Base-by-base conservation (phyloP, 2,797 vertebrate genomes). In the Hyperoplus immaculatus region DNA sequence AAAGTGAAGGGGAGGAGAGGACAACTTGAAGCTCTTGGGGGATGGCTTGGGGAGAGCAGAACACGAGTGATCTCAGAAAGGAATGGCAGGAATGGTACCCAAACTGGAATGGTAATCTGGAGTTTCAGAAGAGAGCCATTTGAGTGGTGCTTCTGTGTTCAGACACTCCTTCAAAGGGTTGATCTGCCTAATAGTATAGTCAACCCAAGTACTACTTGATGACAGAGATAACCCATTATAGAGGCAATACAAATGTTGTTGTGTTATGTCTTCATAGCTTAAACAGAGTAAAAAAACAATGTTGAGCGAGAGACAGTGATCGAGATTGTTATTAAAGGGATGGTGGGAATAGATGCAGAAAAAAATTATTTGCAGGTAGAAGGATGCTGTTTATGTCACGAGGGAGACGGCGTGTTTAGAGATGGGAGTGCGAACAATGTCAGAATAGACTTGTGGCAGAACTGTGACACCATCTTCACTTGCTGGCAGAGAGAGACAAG, bases 171-270 rank as follows among this genome's bases (percentile, higher is more conserved):
- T 43, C 38, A 80, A 59, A 49, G 39, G 47, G 49, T 53, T 84
- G 66, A 82, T 85, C 65, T 82, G 84, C 7, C 4, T 51, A 16
- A 76, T 61, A 90, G 86, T 74, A 79, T 47, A 72, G 53, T 79
- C 49, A 67, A 80, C 67, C 51, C 42, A 29, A 29, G 73, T 57
- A 47, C 29, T 77, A 56, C 51, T 70, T 6, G 13, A 57, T 10
- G 5, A 56, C 36, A 38, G 29, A 45, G 36, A 39, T 13, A 72
- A 79, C 39, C 39, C 39, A 66, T 60, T 50, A 72, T 57, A 43
- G 64, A 68, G 29, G n/a, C 18, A 51, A 66, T 71, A 70, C 62
- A 80, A 68, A 46, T 65, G 66, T 71, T 50, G 60, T 38, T 0
- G 3, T 15, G 15, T 42, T 49, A 58, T 66, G 55, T 62, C 53